phyloP scores from a whole-genome alignment of 2,113 vertebrate genomes.

The Tichodroma muraria region DNA sequence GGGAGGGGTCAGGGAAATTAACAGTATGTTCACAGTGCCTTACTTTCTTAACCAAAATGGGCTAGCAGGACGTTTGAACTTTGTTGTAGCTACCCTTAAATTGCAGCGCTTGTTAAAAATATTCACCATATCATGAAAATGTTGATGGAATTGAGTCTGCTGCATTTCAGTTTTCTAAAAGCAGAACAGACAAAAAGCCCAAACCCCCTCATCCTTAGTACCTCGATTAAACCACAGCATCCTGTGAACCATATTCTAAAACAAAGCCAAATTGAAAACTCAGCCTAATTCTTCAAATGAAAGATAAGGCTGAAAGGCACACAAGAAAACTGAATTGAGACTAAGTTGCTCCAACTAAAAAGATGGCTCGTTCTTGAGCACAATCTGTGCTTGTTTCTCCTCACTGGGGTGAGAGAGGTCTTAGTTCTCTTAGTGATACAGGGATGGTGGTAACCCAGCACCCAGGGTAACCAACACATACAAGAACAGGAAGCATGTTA shows the following conservation, averaged over 20 bases:
- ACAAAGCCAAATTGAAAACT: background rate
- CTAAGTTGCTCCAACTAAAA: background rate
- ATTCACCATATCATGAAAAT: background rate
- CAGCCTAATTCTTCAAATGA: background rate
- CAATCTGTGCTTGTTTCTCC: background rate
- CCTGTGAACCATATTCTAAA: background rate
- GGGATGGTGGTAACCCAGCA: background rate
- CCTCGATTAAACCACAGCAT: background rate
- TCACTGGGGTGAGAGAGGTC: background rate
- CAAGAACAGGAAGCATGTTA: background rate
- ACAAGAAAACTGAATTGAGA: background rate
- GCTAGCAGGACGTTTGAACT: background rate
- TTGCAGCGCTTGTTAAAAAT: background rate
- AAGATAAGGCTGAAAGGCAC: background rate
- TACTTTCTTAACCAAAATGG: background rate
- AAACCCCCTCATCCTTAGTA: accelerated
- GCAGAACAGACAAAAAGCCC: background rate
- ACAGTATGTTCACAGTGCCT: background rate
- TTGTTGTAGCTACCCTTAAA: background rate
- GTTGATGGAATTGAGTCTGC: background rate
- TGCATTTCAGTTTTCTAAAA: background rate
- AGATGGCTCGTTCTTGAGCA: background rate
- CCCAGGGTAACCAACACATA: background rate
- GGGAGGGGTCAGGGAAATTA: background rate
- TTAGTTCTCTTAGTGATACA: background rate